Evolutionary conservation across 1,140 invertebrate species (phyloP), one percentile per base, ranked within the genome.

Genomic region (Orussus abietinus): DNA sequence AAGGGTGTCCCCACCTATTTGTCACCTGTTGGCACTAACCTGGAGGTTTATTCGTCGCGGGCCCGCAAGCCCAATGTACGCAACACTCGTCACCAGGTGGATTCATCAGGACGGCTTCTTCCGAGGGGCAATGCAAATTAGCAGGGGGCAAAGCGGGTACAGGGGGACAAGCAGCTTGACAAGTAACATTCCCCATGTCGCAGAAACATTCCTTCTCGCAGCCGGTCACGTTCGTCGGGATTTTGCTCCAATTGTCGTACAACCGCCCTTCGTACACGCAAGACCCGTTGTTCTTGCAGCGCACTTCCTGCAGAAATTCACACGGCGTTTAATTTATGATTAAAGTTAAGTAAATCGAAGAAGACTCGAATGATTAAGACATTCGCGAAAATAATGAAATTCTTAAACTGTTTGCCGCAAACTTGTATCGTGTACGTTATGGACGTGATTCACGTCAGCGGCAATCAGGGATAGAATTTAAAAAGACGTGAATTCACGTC

Each of bases 201-300:
- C 91, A 94, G 63, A 82, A 89, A 66, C 91, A 95, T 53, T 82
- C 75, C 44, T 88, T 80, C 37, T 91, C 86, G 60, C 91, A 95
- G 32, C 89, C 88, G 33, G 79, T 80, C 12, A 85, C 53, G 68
- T 86, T 75, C 61, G 69, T 56, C 10, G 77, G 77, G 36, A 79
- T 57, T 47, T 62, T 55, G 33, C 69, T 73, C 73, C 74, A 78
- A 47, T 79, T 78, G 18, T 75, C 65, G 57, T 77, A 88, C 49
- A 67, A 70, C 28, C 79, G 66, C 29, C 80, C 83, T 45, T 83
- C 78, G 49, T 85, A 87, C 20, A 71, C 59, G 55, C 86, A 90
- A 0, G 85, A 87, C 4, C 86, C 86, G 63, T 89, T 88, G 59
- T 84, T 84, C 41, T 82, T 76, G 49, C 87, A 91, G 18, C 77